A percentile compares a stretch with the other conserved stretches of the same genome.
phyloP scores from a whole-genome alignment of 1,140 invertebrate genomes.

The Mamestra configurata region DNA sequence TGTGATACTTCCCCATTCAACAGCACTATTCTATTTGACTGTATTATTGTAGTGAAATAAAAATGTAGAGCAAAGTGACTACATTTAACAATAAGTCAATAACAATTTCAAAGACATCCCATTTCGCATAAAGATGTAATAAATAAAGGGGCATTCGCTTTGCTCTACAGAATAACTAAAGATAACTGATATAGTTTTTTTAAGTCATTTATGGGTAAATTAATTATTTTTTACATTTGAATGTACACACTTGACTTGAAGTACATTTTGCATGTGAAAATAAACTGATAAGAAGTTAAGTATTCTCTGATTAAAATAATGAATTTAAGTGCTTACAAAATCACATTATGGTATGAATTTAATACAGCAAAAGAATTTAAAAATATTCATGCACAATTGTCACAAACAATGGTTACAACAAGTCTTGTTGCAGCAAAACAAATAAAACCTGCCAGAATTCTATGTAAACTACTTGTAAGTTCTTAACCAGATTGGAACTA shows the following conservation, averaged over 20 bases:
- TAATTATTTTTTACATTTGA: neutral
- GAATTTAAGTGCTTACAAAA: neutral
- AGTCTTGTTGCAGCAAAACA: constrained; percentile 44
- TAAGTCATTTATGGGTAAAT: neutral
- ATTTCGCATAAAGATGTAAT: constrained; percentile 24
- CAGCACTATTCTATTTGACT: neutral
- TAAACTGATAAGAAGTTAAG: neutral
- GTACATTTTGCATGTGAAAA: neutral
- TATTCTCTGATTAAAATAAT: neutral
- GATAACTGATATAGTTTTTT: neutral
- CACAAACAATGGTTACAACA: constrained; percentile 16
- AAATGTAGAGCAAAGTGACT: constrained; percentile 50
- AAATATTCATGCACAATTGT: constrained; percentile 10
- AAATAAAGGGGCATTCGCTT: constrained; percentile 37
- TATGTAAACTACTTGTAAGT: constrained; percentile 9
- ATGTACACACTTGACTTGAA: neutral
- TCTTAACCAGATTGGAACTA: neutral
- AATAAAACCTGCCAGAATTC: constrained; percentile 16
- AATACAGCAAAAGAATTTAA: neutral
- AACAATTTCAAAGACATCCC: neutral
- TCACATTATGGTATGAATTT: neutral
- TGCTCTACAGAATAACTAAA: constrained; percentile 38
- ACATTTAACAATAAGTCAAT: neutral
- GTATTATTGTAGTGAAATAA: neutral
- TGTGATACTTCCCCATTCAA: neutral